These are phyloP conservation scores for Amiota mariae DNA, from an alignment of 2,888 invertebrate species.

Conservation along the genomic window DNA sequence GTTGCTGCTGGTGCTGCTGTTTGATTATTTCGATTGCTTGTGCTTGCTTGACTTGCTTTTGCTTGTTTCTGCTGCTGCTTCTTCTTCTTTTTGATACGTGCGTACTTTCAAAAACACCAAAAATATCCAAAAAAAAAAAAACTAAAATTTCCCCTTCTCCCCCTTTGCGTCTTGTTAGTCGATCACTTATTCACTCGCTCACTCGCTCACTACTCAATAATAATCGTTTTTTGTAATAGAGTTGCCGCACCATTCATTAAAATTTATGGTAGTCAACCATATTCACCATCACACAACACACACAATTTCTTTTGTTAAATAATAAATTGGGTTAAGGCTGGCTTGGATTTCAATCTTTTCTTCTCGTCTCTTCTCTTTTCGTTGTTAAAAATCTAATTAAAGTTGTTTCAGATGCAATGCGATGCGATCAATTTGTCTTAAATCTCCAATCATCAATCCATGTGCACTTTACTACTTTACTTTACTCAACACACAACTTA, in stretches of 20 bases:
- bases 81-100: slow-evolving; percentile 28
- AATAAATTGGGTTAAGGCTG: slow-evolving; percentile 71
- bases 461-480: no score
- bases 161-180: not conserved
- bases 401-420: not conserved
- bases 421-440: no score
- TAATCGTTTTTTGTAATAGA: not conserved
- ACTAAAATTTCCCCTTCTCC: not conserved
- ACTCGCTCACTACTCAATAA: slow-evolving; percentile 31
- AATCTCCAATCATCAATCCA: no score
- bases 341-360: slow-evolving; percentile 22
- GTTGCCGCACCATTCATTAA: slow-evolving; percentile 38
- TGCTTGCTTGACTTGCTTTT: slow-evolving; percentile 23
- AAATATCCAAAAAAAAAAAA: slow-evolving; percentile 38
- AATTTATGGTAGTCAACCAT: slow-evolving; percentile 41
- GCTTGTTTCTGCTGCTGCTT: slow-evolving; percentile 35
- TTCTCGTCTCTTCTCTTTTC: not conserved
- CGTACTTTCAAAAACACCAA: slow-evolving; percentile 56
- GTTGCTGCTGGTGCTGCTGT: not conserved
- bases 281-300: slow-evolving; percentile 37
- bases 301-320: slow-evolving; percentile 69
- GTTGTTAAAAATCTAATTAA: not conserved
- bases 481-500: no score
- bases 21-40: slow-evolving; percentile 23
- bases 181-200: slow-evolving; percentile 44